Percentiles rank a stretch among this genome's conserved stretches.
phyloP scores from a whole-genome alignment of 2,797 vertebrate genomes.

The Sebastes vulpes region DNA sequence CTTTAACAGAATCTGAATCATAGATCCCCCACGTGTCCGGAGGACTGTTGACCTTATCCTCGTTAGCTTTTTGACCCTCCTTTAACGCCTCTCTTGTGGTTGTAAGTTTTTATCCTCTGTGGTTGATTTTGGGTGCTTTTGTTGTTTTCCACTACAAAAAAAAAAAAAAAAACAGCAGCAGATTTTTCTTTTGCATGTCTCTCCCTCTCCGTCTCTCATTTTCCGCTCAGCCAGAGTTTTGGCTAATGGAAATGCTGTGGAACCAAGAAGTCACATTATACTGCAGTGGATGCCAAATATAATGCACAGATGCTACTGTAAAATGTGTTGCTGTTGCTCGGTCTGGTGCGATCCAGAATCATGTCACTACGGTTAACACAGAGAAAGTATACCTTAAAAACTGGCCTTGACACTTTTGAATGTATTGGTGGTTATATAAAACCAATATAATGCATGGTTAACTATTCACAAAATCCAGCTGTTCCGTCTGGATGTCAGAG shows the following conservation, averaged over 20 bases:
- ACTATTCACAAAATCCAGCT: constrained; percentile 3
- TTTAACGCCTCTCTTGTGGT: constrained; percentile 15
- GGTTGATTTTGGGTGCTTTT: constrained; percentile 57
- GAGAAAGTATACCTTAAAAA: background rate
- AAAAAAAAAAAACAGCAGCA: constrained; percentile 1
- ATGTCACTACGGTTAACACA: constrained; percentile 12
- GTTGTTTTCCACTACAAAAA: constrained; percentile 67
- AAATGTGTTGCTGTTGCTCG: constrained; percentile 11
- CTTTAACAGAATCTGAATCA: background rate
- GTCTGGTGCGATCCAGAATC: constrained; percentile 1
- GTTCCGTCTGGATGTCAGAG: constrained; percentile 27
- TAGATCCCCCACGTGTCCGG: background rate
- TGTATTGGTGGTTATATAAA: constrained; percentile 9
- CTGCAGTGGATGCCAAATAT: constrained; percentile 25
- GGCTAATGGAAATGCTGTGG: constrained; percentile 43
- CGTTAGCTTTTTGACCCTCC: constrained; percentile 28
- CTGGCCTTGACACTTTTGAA: background rate
- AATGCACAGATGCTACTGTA: constrained; percentile 43
- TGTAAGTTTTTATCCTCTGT: constrained; percentile 44
- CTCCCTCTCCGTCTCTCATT: constrained; percentile 18
- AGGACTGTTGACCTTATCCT: background rate
- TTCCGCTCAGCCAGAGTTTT: constrained; percentile 39
- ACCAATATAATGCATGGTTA: constrained; percentile 16
- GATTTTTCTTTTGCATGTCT: constrained; percentile 38
- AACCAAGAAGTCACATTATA: constrained; percentile 34